These are phyloP conservation scores for Protaetia brevitarsis DNA, from an alignment of 1,140 invertebrate species.

Conservation along the genomic window DNA sequence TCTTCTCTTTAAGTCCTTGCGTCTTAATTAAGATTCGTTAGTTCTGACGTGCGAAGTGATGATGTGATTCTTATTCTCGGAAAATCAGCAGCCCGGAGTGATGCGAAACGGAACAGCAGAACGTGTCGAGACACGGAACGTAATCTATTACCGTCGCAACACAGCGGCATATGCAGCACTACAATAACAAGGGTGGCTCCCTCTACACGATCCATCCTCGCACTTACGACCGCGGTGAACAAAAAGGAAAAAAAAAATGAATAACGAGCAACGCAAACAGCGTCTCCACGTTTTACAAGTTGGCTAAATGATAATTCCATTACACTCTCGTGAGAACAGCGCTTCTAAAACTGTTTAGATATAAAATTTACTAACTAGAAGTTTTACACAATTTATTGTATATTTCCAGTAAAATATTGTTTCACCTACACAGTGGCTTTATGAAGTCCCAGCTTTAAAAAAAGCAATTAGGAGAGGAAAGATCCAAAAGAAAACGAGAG, in stretches of 20 bases:
- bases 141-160: constrained; percentile 22
- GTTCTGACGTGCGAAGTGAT: background rate
- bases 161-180: constrained; percentile 31
- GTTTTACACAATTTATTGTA: background rate
- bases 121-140: constrained; percentile 3
- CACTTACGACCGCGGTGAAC: constrained; percentile 27
- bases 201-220: constrained; percentile 28
- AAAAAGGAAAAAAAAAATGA: constrained; percentile 33
- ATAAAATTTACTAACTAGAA: background rate
- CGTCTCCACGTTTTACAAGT: constrained; percentile 38
- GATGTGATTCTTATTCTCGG: background rate
- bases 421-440: too few relatives aligned
- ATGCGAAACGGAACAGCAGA: background rate
- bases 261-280: constrained; percentile 37
- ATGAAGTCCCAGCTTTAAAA: too few relatives aligned
- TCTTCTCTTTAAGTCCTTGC: too few relatives aligned
- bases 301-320: constrained; percentile 41
- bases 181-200: constrained; percentile 37
- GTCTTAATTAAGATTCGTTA: background rate
- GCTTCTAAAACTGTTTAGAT: constrained; percentile 4
- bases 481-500: too few relatives aligned
- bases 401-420: too few relatives aligned
- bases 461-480: too few relatives aligned
- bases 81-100: background rate
- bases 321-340: constrained; percentile 29